Evolutionary conservation across 2,888 invertebrate species (phyloP).

Genomic region (Lasioglossum villosulum): DNA sequence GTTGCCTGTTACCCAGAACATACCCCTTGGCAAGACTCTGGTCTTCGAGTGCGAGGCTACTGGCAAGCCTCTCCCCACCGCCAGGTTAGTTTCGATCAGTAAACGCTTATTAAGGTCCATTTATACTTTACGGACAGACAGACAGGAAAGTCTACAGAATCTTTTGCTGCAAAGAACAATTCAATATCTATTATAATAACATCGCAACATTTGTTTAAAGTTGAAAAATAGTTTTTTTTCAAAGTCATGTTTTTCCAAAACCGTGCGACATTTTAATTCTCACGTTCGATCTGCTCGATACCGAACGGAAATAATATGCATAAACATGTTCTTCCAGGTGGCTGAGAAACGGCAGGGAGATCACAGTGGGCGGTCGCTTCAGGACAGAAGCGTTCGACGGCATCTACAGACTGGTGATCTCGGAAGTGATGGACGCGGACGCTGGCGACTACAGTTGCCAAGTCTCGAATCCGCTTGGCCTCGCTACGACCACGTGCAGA

Average conservation of each 20-base stretch:
- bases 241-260: no score
- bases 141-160: no score
- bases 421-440: slow-evolving; percentile 95
- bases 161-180: no score
- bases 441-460: slow-evolving; percentile 99
- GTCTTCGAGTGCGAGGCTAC: slow-evolving; percentile 94
- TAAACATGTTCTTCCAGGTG: slow-evolving; percentile 84
- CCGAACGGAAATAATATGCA: no score
- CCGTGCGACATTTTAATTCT: no score
- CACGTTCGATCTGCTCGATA: no score
- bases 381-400: slow-evolving; percentile 89
- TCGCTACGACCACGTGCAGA: slow-evolving; percentile 94
- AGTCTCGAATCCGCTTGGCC: slow-evolving; percentile 96
- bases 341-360: slow-evolving; percentile 96
- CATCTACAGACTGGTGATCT: slow-evolving; percentile 93
- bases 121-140: no score
- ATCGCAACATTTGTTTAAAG: no score
- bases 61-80: slow-evolving; percentile 94
- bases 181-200: no score
- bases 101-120: no score
- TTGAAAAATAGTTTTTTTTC: no score
- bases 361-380: slow-evolving; percentile 91
- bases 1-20: slow-evolving; percentile 90
- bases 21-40: slow-evolving; percentile 92
- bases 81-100: slow-evolving; percentile 85